A percentile compares a stretch with the other conserved stretches of the same genome.
Conservation (phyloP, 2,113 vertebrate species). For the Cebidichthys violaceus region DNA sequence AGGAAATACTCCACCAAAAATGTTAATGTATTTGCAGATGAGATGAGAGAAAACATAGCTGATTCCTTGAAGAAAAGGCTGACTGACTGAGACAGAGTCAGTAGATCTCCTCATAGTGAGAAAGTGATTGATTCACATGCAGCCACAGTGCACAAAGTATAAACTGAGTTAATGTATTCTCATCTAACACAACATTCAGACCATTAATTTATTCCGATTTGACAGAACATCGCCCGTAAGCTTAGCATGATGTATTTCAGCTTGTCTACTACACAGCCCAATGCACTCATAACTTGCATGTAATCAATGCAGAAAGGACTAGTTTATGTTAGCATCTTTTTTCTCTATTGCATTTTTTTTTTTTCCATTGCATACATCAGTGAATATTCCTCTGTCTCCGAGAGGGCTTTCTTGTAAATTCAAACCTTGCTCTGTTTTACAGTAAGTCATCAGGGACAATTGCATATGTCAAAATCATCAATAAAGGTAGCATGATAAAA, state of each 20-base stretch:
- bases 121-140: constrained; percentile 8
- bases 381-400: constrained; percentile 18
- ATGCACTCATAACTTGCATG: constrained; percentile 54
- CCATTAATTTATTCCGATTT: constrained; percentile 47
- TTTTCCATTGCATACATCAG: constrained; percentile 12
- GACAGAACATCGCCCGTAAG: constrained; percentile 6
- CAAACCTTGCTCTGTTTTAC: not conserved
- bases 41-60: constrained; percentile 4
- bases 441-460: not conserved
- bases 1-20: no score
- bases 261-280: constrained; percentile 31
- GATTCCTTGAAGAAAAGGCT: constrained; percentile 16
- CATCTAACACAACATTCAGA: constrained; percentile 39
- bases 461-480: not conserved
- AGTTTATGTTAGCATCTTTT: constrained; percentile 37
- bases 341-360: not conserved
- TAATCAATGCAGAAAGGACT: constrained; percentile 51
- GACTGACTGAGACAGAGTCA: constrained; percentile 20
- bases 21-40: not conserved
- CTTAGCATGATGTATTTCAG: constrained; percentile 41
- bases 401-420: constrained; percentile 5
- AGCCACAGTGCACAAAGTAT: constrained; percentile 17
- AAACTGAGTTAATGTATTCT: constrained; percentile 30
- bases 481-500: not conserved
- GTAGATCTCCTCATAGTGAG: not conserved